These are phyloP conservation scores for Philaenus spumarius DNA, from an alignment of 1,140 invertebrate species.

Conservation along the genomic window DNA sequence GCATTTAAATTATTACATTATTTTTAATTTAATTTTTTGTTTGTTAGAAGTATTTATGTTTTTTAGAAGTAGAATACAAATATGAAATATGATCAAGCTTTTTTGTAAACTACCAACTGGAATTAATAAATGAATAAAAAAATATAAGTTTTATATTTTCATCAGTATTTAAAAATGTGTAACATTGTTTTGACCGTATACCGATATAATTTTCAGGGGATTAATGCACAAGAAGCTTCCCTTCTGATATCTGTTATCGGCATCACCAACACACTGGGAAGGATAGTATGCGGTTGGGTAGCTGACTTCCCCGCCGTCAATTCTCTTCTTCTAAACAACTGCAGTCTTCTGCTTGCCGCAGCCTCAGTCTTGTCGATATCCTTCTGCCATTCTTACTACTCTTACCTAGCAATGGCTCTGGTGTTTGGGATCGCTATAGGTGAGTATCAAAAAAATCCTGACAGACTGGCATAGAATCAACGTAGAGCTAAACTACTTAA, in stretches of 20 bases:
- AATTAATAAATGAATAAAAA: too few species aligned
- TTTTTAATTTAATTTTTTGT: too few species aligned
- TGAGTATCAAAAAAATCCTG: slow-evolving; percentile 52
- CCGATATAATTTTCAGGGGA: slow-evolving; percentile 47
- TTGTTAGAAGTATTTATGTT: too few species aligned
- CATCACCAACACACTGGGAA: slow-evolving; percentile 86
- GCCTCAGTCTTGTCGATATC: slow-evolving; percentile 77
- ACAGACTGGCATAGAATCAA: too few species aligned
- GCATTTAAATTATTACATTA: too few species aligned
- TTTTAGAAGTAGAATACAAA: too few species aligned
- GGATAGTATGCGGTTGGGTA: slow-evolving; percentile 78
- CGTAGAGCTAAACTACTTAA: background rate
- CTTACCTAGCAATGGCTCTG: slow-evolving; percentile 73
- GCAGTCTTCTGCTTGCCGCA: slow-evolving; percentile 84
- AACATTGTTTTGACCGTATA: background rate
- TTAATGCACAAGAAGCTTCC: slow-evolving; percentile 66
- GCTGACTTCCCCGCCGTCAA: slow-evolving; percentile 80
- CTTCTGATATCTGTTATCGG: slow-evolving; percentile 90
- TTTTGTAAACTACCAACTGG: too few species aligned
- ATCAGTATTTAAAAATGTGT: background rate
- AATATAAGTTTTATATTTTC: background rate
- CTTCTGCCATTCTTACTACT: slow-evolving; percentile 66
- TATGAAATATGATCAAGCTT: too few species aligned
- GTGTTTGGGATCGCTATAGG: slow-evolving; percentile 93
- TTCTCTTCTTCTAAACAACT: slow-evolving; percentile 87